phyloP scores from a whole-genome alignment of 2,888 invertebrate genomes.

The Platypus cylindrus region DNA sequence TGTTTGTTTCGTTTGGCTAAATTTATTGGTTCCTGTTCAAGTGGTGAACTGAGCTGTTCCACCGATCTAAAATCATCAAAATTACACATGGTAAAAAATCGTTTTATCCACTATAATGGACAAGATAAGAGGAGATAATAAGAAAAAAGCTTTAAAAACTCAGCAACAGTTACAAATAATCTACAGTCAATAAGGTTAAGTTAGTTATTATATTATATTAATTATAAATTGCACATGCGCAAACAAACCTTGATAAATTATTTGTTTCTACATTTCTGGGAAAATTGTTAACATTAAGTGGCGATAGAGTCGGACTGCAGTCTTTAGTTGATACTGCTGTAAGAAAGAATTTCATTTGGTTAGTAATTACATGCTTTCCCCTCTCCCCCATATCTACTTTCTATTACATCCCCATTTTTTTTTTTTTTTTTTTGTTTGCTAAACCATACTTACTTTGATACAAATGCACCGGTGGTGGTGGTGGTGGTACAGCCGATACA shows the following conservation, averaged over 20 bases:
- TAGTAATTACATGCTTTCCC: background rate
- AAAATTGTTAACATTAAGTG: constrained; percentile 63
- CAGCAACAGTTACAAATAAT: background rate
- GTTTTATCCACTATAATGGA: too few relatives aligned
- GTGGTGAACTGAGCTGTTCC: constrained; percentile 72
- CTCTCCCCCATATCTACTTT: too few relatives aligned
- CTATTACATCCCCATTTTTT: too few relatives aligned
- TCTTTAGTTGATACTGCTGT: constrained; percentile 64
- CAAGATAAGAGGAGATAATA: background rate
- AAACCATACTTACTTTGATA: constrained; percentile 58
- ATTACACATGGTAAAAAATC: background rate
- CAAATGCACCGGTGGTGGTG: constrained; percentile 39
- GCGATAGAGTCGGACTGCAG: constrained; percentile 73
- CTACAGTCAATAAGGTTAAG: background rate
- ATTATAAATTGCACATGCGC: too few relatives aligned
- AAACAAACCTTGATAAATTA: constrained; percentile 46
- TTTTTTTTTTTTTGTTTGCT: too few relatives aligned
- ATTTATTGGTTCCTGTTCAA: constrained; percentile 48
- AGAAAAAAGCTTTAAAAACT: too few relatives aligned
- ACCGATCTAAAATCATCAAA: constrained; percentile 44
- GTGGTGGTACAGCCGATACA: constrained; percentile 53
- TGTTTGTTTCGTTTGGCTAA: constrained; percentile 33
- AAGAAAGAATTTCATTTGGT: constrained; percentile 15
- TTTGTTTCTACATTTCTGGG: constrained; percentile 61
- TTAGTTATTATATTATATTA: too few relatives aligned